Conservation (phyloP, 1,140 invertebrate species). For the Drosophila suzukii region DNA sequence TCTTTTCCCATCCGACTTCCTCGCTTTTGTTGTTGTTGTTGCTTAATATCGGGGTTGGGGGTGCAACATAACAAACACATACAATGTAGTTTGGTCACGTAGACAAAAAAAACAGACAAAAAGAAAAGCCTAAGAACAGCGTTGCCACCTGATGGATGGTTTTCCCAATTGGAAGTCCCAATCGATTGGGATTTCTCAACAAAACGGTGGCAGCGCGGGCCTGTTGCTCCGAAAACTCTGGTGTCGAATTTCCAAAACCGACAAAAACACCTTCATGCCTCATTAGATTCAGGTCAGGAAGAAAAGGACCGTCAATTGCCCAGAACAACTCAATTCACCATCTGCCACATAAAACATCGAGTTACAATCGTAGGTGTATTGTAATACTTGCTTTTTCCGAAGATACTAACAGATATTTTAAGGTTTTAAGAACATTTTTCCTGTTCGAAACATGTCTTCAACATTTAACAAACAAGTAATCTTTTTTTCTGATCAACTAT, state of each 20-base stretch:
- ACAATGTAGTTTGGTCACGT: slow-evolving; percentile 68
- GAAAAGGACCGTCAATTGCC: background rate
- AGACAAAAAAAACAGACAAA: slow-evolving; percentile 58
- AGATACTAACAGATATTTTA: background rate
- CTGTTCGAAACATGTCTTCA: no score
- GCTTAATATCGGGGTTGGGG: slow-evolving; percentile 65
- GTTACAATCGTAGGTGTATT: background rate
- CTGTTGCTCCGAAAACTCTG: slow-evolving; percentile 44
- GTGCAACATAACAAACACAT: slow-evolving; percentile 22
- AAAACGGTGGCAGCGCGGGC: slow-evolving; percentile 23
- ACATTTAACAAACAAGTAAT: no score
- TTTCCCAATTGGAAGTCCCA: slow-evolving; percentile 55
- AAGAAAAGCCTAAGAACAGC: slow-evolving; percentile 43
- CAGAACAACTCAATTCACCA: background rate
- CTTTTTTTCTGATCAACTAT: no score
- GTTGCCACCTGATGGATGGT: slow-evolving; percentile 61
- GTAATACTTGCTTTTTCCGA: background rate
- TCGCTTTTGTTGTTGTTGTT: slow-evolving; percentile 47
- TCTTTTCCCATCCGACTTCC: slow-evolving; percentile 16
- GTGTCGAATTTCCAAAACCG: slow-evolving; percentile 51
- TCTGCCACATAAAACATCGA: slow-evolving; percentile 5
- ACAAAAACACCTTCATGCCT: slow-evolving; percentile 49
- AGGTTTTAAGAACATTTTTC: background rate
- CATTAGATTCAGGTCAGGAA: slow-evolving; percentile 57
- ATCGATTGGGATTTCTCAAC: slow-evolving; percentile 3